A percentile compares a stretch with the other conserved stretches of the same genome.
Conservation (phyloP, 2,113 vertebrate species). For the Coracopsis vasa region DNA sequence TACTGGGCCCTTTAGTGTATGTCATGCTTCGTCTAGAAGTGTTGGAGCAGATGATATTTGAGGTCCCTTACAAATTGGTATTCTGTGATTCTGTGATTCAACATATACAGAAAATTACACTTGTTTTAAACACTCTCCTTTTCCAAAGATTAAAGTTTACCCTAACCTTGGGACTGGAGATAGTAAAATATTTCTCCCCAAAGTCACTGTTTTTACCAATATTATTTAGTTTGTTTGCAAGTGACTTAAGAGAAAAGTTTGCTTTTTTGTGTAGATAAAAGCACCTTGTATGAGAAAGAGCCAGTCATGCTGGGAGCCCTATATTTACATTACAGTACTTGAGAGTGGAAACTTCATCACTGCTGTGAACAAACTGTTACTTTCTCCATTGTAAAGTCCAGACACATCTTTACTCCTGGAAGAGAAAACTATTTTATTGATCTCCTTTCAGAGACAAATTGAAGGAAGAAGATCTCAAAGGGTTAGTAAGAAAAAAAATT, state of each 20-base stretch:
- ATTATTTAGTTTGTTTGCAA: background rate
- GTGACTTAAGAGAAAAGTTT: background rate
- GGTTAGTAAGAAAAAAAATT: background rate
- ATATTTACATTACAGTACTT: background rate
- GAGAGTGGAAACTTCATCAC: background rate
- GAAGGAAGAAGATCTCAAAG: conserved; percentile 8
- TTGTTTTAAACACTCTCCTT: background rate
- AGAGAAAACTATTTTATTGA: background rate
- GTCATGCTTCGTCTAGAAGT: background rate
- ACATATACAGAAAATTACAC: background rate
- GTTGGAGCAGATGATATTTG: background rate
- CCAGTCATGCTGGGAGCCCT: background rate
- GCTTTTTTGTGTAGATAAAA: background rate
- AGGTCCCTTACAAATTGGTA: background rate
- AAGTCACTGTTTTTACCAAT: background rate
- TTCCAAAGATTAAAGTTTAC: background rate
- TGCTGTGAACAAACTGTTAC: background rate
- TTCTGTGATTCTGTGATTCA: background rate
- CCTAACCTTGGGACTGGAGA: background rate
- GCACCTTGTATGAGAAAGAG: background rate
- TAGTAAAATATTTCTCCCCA: background rate
- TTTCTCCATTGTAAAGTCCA: background rate
- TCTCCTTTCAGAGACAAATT: background rate
- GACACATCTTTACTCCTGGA: background rate
- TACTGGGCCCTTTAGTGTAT: background rate